Base-by-base conservation (phyloP, 2,113 vertebrate species). In the Ancistrus triradiatus region DNA sequence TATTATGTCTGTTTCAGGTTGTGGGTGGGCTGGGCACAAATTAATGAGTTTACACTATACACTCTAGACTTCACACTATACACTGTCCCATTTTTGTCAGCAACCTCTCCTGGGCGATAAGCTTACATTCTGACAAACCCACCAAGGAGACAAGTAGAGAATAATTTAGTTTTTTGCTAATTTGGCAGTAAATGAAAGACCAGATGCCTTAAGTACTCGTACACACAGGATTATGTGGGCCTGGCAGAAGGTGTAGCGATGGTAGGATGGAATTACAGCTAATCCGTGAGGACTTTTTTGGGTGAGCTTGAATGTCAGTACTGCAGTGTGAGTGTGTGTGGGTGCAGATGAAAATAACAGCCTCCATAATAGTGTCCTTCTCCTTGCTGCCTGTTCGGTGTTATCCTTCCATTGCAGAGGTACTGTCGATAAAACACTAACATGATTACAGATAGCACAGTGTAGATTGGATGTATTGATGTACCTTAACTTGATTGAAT, bases 231-330 rank as follows among this genome's bases (percentile, higher is more conserved):
- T 70, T 68, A 67, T 73, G 44, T 52, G 9, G 67, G 71, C 14
- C 37, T 25, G 47, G 25, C 49, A 57, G 58, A 64, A 66, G 47
- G 53, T 73, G 42, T 65, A 33, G 22, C 9, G 9, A 47, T 57
- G 25, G 46, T 57, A 51, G 55, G 55, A 61, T 65, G 68, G 63
- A 57, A 74, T 71, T 68, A 77, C 46, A 59, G 60, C 50, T 70
- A 73, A 76, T 70, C 66, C 63, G 11, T 55, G 55, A 38, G 44
- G 64, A 67, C 63, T 64, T 66, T 65, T n/a, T 59, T 70, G 64
- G 24, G 43, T 42, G 52, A 55, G 59, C 31, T 40, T 68, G 64
- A 64, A 65, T 71, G 56, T 44, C 25, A 33, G 58, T 10, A 7
- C 31, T 28, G 38, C 59, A 42, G 49, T 66, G 27, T 13, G 42